Percentiles rank a stretch among this genome's conserved stretches.
phyloP scores from a whole-genome alignment of 92 coral and sea anemone species.

The Porites rus region DNA sequence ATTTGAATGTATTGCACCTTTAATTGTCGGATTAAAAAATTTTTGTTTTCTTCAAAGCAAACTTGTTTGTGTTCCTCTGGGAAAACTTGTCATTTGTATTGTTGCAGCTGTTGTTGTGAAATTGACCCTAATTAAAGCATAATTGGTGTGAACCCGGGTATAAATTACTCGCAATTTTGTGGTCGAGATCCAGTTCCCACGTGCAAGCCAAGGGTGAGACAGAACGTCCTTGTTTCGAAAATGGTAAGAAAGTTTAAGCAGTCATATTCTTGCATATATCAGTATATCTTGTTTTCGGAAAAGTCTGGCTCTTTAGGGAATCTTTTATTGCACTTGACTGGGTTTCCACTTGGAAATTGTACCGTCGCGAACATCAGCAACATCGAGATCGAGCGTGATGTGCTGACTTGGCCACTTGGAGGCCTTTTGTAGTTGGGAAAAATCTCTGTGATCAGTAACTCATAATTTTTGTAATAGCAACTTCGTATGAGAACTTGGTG shows the following conservation, averaged over 20 bases:
- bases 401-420: neutral
- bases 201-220: neutral
- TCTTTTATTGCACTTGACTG: neutral
- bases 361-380: neutral
- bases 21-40: conserved; percentile 15
- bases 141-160: conserved; percentile 19
- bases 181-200: conserved; percentile 28
- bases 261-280: neutral
- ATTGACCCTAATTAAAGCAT: conserved; percentile 29
- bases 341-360: neutral
- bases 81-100: conserved; percentile 9
- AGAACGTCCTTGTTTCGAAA: neutral
- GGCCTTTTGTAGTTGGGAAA: neutral
- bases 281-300: neutral
- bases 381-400: neutral
- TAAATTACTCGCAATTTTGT: conserved; percentile 12
- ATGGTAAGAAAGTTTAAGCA: conserved; percentile 15
- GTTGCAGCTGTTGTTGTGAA: neutral
- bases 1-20: neutral
- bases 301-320: neutral
- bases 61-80: conserved; percentile 35
- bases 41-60: neutral
- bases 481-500: neutral
- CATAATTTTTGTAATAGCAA: too few relatives aligned
- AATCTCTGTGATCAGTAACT: neutral